phyloP scores from a whole-genome alignment of 2,888 invertebrate species.

The Tachina lurida region DNA sequence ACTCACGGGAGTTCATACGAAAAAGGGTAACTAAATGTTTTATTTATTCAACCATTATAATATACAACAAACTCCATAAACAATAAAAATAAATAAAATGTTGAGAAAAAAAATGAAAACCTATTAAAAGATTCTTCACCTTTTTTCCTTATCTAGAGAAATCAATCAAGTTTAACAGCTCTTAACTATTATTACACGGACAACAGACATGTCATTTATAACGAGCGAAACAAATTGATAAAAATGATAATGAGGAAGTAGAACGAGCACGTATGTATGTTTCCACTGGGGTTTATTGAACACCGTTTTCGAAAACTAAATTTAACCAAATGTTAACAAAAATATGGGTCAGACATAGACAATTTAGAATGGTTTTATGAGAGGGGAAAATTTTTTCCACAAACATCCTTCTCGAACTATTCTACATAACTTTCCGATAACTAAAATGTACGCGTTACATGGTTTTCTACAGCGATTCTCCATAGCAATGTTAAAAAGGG shows the following conservation, averaged over 20 bases:
- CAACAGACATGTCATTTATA: conserved; percentile 50
- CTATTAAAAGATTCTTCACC: conserved; percentile 67
- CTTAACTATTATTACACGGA: conserved; percentile 55
- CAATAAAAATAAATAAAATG: conserved; percentile 24
- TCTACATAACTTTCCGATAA: too few relatives aligned
- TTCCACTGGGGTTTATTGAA: conserved; percentile 14
- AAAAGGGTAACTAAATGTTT: conserved; percentile 43
- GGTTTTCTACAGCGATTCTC: too few relatives aligned
- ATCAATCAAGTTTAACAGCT: conserved; percentile 67
- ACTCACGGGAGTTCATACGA: conserved; percentile 44
- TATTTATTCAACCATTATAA: conserved; percentile 53
- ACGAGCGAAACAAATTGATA: conserved; percentile 39
- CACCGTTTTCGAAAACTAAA: neutral
- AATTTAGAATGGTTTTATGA: neutral
- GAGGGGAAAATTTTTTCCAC: too few relatives aligned
- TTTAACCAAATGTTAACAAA: neutral
- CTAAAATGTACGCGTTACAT: too few relatives aligned
- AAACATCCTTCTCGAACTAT: too few relatives aligned
- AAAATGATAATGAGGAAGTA: conserved; percentile 51
- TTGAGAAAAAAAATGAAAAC: conserved; percentile 11
- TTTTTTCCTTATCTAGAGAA: conserved; percentile 61
- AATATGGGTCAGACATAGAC: conserved; percentile 13
- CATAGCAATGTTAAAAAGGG: too few relatives aligned
- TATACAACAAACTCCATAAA: conserved; percentile 30
- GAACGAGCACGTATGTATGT: conserved; percentile 3